These are phyloP conservation scores for Brachynemurus nebulosus DNA, from an alignment of 2,888 invertebrate species.

Conservation along the genomic window DNA sequence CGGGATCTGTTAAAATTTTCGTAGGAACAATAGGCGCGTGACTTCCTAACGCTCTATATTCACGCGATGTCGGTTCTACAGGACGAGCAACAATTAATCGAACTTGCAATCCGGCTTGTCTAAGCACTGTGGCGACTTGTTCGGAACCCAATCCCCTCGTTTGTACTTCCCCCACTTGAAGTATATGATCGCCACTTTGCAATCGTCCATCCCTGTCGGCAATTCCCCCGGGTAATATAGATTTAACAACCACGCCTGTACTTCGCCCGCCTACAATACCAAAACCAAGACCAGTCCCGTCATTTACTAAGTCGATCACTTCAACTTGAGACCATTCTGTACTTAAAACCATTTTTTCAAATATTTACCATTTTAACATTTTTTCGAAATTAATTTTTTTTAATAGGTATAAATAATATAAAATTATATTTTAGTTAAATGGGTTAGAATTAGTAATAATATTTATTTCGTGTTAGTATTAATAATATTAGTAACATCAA, in stretches of 20 bases:
- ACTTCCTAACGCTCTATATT: slow-evolving; percentile 54
- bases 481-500: too few species aligned
- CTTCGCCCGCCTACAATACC: slow-evolving; percentile 96
- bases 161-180: slow-evolving; percentile 90
- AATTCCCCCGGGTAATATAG: slow-evolving; percentile 90
- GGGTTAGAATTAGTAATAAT: too few species aligned
- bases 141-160: slow-evolving; percentile 94
- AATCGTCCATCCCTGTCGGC: slow-evolving; percentile 92
- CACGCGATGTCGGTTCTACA: slow-evolving; percentile 59
- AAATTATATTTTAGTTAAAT: too few species aligned
- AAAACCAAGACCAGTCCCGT: slow-evolving; percentile 95
- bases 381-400: too few species aligned
- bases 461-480: too few species aligned
- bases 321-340: slow-evolving; percentile 99
- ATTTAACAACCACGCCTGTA: slow-evolving; percentile 98
- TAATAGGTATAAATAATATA: too few species aligned
- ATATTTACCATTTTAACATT: too few species aligned
- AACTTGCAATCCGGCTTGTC: slow-evolving; percentile 51
- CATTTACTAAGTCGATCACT: slow-evolving; percentile 94
- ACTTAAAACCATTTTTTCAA: slow-evolving; percentile 60
- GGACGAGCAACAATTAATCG: slow-evolving; percentile 89
- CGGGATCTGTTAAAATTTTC: slow-evolving; percentile 79
- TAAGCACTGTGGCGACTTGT: slow-evolving; percentile 71
- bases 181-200: slow-evolving; percentile 94
- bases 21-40: slow-evolving; percentile 87